Evolutionary conservation across 2,888 invertebrate genomes (phyloP).

Genomic region (Lochmaea capreae): DNA sequence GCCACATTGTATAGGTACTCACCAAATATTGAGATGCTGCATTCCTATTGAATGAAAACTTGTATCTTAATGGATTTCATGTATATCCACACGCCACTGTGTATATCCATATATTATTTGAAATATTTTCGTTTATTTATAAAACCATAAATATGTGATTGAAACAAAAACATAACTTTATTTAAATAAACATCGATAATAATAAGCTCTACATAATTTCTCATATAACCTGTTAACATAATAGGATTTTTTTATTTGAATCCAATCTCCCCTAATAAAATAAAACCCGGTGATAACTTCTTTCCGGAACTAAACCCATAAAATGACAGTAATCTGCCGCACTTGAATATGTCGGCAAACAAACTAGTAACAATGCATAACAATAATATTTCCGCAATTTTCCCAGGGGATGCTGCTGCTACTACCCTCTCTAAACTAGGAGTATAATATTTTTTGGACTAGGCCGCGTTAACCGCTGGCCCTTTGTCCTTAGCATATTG

Average conservation of each 20-base stretch:
- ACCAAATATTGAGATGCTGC: too few relatives aligned
- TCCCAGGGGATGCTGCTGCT: conserved; percentile 54
- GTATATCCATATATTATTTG: too few relatives aligned
- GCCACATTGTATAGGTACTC: too few relatives aligned
- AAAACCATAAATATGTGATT: too few relatives aligned
- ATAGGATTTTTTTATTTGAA: conserved; percentile 25
- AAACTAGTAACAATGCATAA: conserved; percentile 60
- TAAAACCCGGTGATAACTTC: conserved; percentile 47
- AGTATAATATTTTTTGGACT: conserved; percentile 61
- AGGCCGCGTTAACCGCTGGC: conserved; percentile 56
- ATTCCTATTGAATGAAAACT: too few relatives aligned
- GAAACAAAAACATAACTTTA: background rate
- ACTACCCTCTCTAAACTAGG: conserved; percentile 55
- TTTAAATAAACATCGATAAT: background rate
- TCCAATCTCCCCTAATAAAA: conserved; percentile 34
- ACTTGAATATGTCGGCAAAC: conserved; percentile 60
- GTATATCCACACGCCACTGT: too few relatives aligned
- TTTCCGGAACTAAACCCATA: conserved; percentile 44
- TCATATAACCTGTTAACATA: conserved; percentile 31
- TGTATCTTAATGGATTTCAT: too few relatives aligned
- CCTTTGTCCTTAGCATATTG: conserved; percentile 56
- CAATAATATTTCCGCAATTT: conserved; percentile 56
- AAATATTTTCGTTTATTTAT: too few relatives aligned
- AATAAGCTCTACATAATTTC: conserved; percentile 13
- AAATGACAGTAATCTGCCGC: conserved; percentile 59